phyloP scores from a whole-genome alignment of 2,888 invertebrate species.

The Octonoba sinensis region DNA sequence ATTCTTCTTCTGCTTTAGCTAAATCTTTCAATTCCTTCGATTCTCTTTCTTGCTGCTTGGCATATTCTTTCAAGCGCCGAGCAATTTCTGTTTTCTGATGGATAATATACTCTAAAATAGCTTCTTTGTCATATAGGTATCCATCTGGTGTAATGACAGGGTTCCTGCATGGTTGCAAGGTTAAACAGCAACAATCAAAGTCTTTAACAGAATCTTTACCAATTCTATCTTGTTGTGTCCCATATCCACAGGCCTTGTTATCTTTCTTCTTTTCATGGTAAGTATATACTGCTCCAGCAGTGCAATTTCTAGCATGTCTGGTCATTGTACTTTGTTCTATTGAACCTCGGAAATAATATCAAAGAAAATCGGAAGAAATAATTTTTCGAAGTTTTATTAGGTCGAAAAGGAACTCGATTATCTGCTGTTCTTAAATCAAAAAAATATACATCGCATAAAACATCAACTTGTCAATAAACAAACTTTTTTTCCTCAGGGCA shows the following conservation, averaged over 20 bases:
- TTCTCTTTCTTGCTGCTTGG: slow-evolving; percentile 85
- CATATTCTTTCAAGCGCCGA: slow-evolving; percentile 90
- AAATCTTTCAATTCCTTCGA: slow-evolving; percentile 79
- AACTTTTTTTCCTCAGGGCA: too few relatives aligned
- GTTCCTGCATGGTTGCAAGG: slow-evolving; percentile 94
- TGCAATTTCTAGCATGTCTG: slow-evolving; percentile 97
- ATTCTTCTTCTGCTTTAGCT: slow-evolving; percentile 81
- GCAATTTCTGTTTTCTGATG: slow-evolving; percentile 93
- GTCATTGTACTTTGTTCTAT: slow-evolving; percentile 77
- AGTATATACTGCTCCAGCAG: slow-evolving; percentile 97
- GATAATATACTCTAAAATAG: slow-evolving; percentile 93
- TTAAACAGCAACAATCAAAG: slow-evolving; percentile 97
- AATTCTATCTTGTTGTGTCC: slow-evolving; percentile 77
- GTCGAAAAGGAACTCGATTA: too few relatives aligned
- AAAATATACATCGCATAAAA: too few relatives aligned
- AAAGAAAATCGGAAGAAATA: not conserved
- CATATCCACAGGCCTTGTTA: slow-evolving; percentile 93
- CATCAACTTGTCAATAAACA: too few relatives aligned
- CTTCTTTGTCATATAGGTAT: slow-evolving; percentile 95
- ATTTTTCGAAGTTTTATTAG: too few relatives aligned
- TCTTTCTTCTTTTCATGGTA: slow-evolving; percentile 98
- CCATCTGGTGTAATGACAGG: slow-evolving; percentile 94
- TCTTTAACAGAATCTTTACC: slow-evolving; percentile 95
- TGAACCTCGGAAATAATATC: too few relatives aligned
- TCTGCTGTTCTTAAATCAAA: too few relatives aligned